Evolutionary conservation across 2,113 vertebrate genomes (phyloP), one percentile per base, ranked within the genome.

Genomic region (Callocephalon fimbriatum): DNA sequence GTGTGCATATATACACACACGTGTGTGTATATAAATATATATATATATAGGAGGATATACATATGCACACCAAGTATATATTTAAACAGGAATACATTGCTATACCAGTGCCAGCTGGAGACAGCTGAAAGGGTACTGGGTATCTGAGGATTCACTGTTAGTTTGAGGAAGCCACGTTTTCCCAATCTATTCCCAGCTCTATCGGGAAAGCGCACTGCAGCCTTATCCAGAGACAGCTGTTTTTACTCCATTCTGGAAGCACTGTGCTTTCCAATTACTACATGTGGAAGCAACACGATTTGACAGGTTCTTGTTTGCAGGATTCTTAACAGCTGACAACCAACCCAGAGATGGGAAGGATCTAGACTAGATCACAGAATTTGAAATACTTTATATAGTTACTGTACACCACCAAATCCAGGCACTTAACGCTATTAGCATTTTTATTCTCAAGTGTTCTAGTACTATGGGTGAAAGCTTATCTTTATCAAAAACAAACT

Each of bases 371-470:
- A 84, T 51, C 56, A 56, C 51, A 65, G 19, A 10, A 66, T 9
- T 1, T 72, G 17, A 94, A 77, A 75, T 63, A 73, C 56, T 95
- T 67, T 44, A 63, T 51, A 66, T 35, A 66, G 14, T 91, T 76
- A 95, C 56, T 93, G 51, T 81, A 92, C 53, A 78, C 80, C 48
- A 88, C 68, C 87, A 93, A 95, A 96, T 79, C 85, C 88, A 97
- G 94, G 88, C 94, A 95, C 92, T 96, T 96, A 92, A 67, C 17
- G 0, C 91, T 95, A 95, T 26, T 53, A 31, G 68, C 32, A 79
- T 83, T 88, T 91, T 68, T 84, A 67, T 51, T 88, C 68, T 90
- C 71, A 70, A 38, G 47, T 82, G 59, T 66, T 96, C 73, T 79
- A 84, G 73, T 93, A 54, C 78, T 72, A 91, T 35, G 66, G 63